A percentile compares a stretch with the other conserved stretches of the same genome.
Evolutionary conservation across 2,888 invertebrate genomes (phyloP).

Genomic region (Homarus gammarus): DNA sequence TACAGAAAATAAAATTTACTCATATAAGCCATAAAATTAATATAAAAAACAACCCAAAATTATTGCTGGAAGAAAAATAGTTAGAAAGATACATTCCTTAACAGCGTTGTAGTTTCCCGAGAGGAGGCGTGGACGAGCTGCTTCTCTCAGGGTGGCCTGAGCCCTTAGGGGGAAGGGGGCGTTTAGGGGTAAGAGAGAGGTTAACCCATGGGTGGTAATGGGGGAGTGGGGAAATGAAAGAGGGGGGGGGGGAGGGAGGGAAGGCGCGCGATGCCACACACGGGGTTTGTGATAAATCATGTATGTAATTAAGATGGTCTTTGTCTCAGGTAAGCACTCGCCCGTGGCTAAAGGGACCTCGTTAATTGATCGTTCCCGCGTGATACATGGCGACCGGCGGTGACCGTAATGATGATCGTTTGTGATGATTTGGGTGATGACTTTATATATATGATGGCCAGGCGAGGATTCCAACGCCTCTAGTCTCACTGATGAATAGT

Average conservation of each 20-base stretch:
- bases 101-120: not conserved
- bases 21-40: too few relatives aligned
- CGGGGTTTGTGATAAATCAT: slow-evolving; percentile 55
- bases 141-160: not conserved
- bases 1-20: too few relatives aligned
- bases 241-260: not conserved
- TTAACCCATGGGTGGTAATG: not conserved
- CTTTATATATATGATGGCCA: slow-evolving; percentile 44
- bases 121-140: not conserved
- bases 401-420: slow-evolving; percentile 57
- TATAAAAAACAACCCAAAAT: too few relatives aligned
- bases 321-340: slow-evolving; percentile 44
- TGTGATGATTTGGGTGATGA: slow-evolving; percentile 55
- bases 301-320: slow-evolving; percentile 47
- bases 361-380: slow-evolving; percentile 42
- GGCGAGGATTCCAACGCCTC: not conserved
- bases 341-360: slow-evolving; percentile 27
- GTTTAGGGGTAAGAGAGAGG: not conserved
- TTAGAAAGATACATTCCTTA: not conserved
- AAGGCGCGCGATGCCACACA: slow-evolving; percentile 28
- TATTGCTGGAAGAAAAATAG: not conserved
- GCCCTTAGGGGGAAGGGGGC: not conserved
- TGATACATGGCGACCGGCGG: slow-evolving; percentile 32
- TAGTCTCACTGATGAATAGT: not conserved
- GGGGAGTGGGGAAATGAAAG: not conserved